phyloP scores from a whole-genome alignment of 2,113 vertebrate genomes.

The Setophaga petechia region DNA sequence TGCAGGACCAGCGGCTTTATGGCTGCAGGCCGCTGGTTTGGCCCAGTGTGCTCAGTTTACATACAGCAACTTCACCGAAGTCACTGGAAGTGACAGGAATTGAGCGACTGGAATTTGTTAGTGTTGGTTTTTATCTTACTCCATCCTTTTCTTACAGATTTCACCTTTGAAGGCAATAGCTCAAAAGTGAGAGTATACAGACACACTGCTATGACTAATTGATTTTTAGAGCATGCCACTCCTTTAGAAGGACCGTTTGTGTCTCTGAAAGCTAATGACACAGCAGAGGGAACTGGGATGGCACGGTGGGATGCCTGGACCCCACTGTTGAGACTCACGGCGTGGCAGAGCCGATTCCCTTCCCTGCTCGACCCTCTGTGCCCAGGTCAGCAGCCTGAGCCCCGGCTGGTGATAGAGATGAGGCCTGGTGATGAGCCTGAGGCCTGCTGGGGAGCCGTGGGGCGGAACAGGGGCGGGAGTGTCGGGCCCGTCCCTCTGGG shows the following conservation, averaged over 20 bases:
- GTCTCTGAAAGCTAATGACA: neutral
- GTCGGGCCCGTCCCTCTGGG: no score
- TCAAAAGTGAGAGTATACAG: neutral
- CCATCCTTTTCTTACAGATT: neutral
- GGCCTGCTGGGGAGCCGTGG: neutral
- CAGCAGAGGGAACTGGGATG: neutral
- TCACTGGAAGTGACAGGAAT: neutral
- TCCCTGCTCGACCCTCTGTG: neutral
- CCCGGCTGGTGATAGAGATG: neutral
- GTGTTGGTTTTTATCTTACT: neutral
- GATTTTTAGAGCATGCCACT: neutral
- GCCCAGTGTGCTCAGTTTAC: fast-evolving
- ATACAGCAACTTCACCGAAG: neutral
- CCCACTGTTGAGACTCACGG: neutral
- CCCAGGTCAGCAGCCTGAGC: neutral
- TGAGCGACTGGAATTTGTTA: neutral
- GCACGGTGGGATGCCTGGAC: neutral
- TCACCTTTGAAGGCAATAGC: neutral
- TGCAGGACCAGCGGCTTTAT: neutral
- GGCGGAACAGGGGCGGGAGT: neutral
- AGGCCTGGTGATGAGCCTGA: no score
- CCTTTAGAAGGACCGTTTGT: neutral
- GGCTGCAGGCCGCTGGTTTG: neutral
- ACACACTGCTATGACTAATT: no score
- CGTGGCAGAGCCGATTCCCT: neutral